Evolutionary conservation across 2,113 vertebrate species (phyloP), one percentile per base, ranked within the genome.

Genomic region (cattle (Bos taurus)): DNA sequence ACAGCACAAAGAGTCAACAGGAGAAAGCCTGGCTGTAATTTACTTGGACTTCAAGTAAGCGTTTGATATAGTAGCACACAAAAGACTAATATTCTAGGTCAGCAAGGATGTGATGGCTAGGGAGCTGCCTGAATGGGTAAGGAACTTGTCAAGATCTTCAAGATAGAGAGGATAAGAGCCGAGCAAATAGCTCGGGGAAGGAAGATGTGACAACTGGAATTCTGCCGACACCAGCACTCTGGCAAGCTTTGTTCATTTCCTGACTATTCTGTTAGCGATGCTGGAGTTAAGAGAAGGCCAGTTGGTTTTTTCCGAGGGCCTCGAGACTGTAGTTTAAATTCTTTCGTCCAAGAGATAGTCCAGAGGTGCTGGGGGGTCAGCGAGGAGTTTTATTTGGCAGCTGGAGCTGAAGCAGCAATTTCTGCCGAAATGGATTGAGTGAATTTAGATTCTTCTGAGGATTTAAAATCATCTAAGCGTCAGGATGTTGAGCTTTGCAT

Each of bases 51-150:
- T 96, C 90, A 62, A 95, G 95, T 67, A 82, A 85, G 64, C 52
- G 28, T 96, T 88, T 96, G 95, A 89, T 94, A 48, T 5, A 90
- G 86, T 15, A 40, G 56, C 77, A 64, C 67, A 90, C 82, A 94
- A 78, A 95, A 93, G 96, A 93, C 81, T 17, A 52, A 96, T 96
- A 54, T 91, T 95, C 92, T 48, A 81, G 88, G 90, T 96, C 97
- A 96, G 96, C 92, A 64, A 96, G 92, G 67, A 16, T 50, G 91
- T 9, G 11, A 17, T 10, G 78, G 56, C 8, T 5, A 74, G 67
- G 56, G 57, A 46, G 81, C 57, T 28, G 71, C 92, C 12, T n/a
- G 71, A 90, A 78, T 5, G 52, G 59, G 74, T 5, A 33, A n/a
- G 64, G 71, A 46, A 25, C 71, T 83, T 57, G 77, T 67, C 84